phyloP scores from a whole-genome alignment of 2,888 invertebrate species.

The Caenorhabditis virilis region DNA sequence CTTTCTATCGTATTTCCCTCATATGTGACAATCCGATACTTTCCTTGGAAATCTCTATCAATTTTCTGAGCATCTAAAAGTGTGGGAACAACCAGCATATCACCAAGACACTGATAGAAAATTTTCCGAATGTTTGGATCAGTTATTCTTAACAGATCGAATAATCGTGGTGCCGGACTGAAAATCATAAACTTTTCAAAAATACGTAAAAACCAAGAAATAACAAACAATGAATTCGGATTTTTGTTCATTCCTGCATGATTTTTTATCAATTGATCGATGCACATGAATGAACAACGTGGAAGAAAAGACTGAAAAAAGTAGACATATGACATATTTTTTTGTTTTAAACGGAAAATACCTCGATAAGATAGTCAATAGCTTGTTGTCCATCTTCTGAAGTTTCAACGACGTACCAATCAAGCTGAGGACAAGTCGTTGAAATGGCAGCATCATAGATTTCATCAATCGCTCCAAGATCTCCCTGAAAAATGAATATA shows the following conservation, averaged over 20 bases:
- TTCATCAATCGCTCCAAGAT: conserved; percentile 87
- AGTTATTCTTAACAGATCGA: conserved; percentile 82
- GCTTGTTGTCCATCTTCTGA: background rate
- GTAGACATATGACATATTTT: background rate
- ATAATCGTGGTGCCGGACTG: conserved; percentile 76
- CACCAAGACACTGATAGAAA: conserved; percentile 85
- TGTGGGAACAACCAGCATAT: conserved; percentile 83
- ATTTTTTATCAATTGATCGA: background rate
- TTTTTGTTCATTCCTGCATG: background rate
- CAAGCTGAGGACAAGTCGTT: conserved; percentile 77
- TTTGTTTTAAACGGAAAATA: background rate
- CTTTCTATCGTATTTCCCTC: conserved; percentile 85
- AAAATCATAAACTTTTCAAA: too few species aligned
- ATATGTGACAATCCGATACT: conserved; percentile 75
- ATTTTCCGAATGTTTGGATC: conserved; percentile 76
- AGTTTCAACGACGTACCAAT: conserved; percentile 7
- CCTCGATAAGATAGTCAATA: conserved; percentile 1
- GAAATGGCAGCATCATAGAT: conserved; percentile 95
- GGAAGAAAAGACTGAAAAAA: background rate
- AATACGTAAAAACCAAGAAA: too few species aligned
- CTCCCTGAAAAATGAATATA: conserved; percentile 77
- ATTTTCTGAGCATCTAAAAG: conserved; percentile 79
- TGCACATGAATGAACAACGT: conserved; percentile 1
- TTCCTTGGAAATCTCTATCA: background rate
- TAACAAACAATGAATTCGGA: background rate